Evolutionary conservation across 2,797 vertebrate species (phyloP).

Genomic region (Australoheros facetus): DNA sequence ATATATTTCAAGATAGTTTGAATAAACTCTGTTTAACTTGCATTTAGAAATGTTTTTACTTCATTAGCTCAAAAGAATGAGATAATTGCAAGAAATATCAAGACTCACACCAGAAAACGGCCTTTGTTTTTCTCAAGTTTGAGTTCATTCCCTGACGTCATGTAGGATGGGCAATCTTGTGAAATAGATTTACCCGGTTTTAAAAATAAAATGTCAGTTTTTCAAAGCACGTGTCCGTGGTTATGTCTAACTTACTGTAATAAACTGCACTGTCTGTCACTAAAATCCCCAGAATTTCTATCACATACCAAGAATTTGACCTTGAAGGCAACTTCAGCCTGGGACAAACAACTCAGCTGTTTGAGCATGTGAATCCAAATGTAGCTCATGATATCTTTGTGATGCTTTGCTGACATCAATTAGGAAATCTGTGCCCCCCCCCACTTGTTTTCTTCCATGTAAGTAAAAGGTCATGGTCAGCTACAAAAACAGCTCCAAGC

Average conservation of each 20-base stretch:
- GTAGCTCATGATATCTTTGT: slow-evolving; percentile 43
- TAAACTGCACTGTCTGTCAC: not conserved
- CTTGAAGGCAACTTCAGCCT: not conserved
- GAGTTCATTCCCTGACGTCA: not conserved
- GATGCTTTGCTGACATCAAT: slow-evolving; percentile 32
- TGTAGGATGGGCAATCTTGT: not conserved
- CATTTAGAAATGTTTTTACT: not conserved
- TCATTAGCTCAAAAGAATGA: not conserved
- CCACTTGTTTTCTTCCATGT: slow-evolving; percentile 15
- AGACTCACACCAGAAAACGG: not conserved
- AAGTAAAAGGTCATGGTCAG: slow-evolving; percentile 36
- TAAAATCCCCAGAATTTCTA: slow-evolving; percentile 1
- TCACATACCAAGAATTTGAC: slow-evolving; percentile 13
- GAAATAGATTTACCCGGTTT: not conserved
- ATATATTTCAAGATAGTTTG: not conserved
- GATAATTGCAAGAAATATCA: not conserved
- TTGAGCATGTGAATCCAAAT: slow-evolving; percentile 46
- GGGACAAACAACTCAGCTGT: slow-evolving; percentile 37
- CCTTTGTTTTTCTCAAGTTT: slow-evolving; percentile 1
- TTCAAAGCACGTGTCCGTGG: not conserved
- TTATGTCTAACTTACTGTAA: not conserved
- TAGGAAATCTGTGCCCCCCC: slow-evolving; percentile 12
- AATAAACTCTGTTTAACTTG: not conserved
- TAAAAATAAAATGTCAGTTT: not conserved
- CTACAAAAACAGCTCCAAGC: slow-evolving; percentile 11